Evolutionary conservation across 2,888 invertebrate genomes (phyloP).

Genomic region (Carpatolechia fugitivella): DNA sequence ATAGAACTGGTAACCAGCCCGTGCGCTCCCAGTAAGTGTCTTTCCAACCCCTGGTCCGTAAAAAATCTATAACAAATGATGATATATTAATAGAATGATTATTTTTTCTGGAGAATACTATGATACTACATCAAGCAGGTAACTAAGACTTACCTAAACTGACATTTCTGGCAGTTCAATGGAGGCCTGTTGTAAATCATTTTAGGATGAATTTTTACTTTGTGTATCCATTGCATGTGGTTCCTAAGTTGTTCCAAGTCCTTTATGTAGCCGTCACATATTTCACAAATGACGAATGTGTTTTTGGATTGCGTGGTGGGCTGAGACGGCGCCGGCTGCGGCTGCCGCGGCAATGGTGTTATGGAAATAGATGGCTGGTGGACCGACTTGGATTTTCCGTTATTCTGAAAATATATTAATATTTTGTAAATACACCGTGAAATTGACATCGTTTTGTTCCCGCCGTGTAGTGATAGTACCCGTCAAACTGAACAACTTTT

Average conservation of each 20-base stretch:
- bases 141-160: no score
- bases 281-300: constrained; percentile 97
- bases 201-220: constrained; percentile 97
- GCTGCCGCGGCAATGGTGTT: constrained; percentile 89
- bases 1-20: constrained; percentile 97
- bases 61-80: no score
- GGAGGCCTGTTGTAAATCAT: constrained; percentile 97
- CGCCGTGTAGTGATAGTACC: no score
- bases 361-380: constrained; percentile 94
- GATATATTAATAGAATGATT: no score
- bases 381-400: constrained; percentile 42
- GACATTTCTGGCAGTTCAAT: constrained; percentile 97
- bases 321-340: constrained; percentile 68
- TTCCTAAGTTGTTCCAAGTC: constrained; percentile 96
- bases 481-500: no score
- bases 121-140: no score
- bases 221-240: constrained; percentile 99
- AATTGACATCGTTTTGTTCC: no score
- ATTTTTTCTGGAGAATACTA: no score
- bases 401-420: constrained; percentile 81
- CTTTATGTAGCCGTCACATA: constrained; percentile 98
- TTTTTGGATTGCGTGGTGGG: constrained; percentile 79
- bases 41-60: constrained; percentile 96
- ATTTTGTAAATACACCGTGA: constrained; percentile 92
- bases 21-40: constrained; percentile 96